Evolutionary conservation across 2,888 invertebrate genomes (phyloP).

Genomic region (Athalia rosae): DNA sequence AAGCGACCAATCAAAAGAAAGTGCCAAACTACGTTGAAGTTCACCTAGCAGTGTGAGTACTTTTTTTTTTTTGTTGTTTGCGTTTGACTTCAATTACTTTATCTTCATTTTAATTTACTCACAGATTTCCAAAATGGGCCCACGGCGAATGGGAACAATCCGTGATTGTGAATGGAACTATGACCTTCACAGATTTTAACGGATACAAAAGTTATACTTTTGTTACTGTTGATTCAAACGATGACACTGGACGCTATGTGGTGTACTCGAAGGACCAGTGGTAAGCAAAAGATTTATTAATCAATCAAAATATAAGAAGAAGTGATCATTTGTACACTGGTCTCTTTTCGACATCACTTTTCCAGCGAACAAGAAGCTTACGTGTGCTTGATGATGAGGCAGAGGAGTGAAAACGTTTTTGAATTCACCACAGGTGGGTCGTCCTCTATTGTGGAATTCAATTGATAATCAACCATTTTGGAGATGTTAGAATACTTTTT

Average conservation of each 20-base stretch:
- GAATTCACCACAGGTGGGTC: constrained; percentile 74
- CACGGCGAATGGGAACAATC: constrained; percentile 79
- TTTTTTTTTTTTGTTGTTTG: constrained; percentile 1
- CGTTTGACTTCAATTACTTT: constrained; percentile 28
- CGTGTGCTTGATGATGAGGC: constrained; percentile 78
- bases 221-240: constrained; percentile 71
- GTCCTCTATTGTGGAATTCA: not conserved
- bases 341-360: constrained; percentile 51
- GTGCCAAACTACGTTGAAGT: constrained; percentile 68
- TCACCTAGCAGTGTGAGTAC: constrained; percentile 69
- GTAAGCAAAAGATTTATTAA: constrained; percentile 60
- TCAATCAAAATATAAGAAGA: constrained; percentile 11
- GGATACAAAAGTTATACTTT: constrained; percentile 74
- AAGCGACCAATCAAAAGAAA: constrained; percentile 67
- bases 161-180: constrained; percentile 72
- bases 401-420: constrained; percentile 78
- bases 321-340: not conserved
- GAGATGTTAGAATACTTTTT: not conserved
- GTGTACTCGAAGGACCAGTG: constrained; percentile 75
- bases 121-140: constrained; percentile 79
- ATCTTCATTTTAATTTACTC: constrained; percentile 47
- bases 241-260: constrained; percentile 71
- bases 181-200: constrained; percentile 73
- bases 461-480: constrained; percentile 3
- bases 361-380: constrained; percentile 78